Evolutionary conservation across 2,797 vertebrate genomes (phyloP), one percentile per base, ranked within the genome.

Genomic region (Anguilla pacifica): DNA sequence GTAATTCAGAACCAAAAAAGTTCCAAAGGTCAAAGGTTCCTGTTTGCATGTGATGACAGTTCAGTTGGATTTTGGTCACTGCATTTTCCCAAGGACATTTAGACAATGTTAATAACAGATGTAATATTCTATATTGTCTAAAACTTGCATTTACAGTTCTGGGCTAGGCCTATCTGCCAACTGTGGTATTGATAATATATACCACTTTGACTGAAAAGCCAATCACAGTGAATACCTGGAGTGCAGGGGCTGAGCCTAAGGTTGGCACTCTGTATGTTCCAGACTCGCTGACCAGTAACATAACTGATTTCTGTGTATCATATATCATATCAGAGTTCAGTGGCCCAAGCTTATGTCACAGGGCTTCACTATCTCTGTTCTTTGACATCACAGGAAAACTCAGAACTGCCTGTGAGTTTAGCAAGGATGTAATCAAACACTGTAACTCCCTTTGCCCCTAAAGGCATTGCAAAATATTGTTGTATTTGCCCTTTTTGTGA

Each of bases 311-410:
- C 3, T 72, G 7, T 43, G 39, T 43, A 43, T 43, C 39, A 72
- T 72, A 31, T 67, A 6, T 67, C n/a, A 28, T 28, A 67, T 25
- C 25, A 7, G 5, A 67, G 64, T 25, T 74, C 74, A 79, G 74
- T 79, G 74, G 74, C 74, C 74, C 11, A 10, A 19, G 25, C 17
- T 98, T 93, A 98, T 97, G 22, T 94, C 96, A 25, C 94, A 97
- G 93, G 97, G 97, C 94, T 98, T 99, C 97, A 67, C 64, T 67
- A 3, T 5, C 25, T 67, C 15, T n/a, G 22, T 74, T 28, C 86
- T 93, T 99, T 98, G 97, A 79, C 35, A 96, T 99, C 94, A 97
- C 98, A 97, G 35, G 19, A 39, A 31, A 74, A 28, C 3, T 25
- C 59, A 61, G 59, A 61, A 61, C 64, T 67, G 64, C n/a, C 64